These are phyloP conservation scores for Pristiophorus japonicus DNA, from an alignment of 2,113 vertebrate species.

Conservation along the genomic window DNA sequence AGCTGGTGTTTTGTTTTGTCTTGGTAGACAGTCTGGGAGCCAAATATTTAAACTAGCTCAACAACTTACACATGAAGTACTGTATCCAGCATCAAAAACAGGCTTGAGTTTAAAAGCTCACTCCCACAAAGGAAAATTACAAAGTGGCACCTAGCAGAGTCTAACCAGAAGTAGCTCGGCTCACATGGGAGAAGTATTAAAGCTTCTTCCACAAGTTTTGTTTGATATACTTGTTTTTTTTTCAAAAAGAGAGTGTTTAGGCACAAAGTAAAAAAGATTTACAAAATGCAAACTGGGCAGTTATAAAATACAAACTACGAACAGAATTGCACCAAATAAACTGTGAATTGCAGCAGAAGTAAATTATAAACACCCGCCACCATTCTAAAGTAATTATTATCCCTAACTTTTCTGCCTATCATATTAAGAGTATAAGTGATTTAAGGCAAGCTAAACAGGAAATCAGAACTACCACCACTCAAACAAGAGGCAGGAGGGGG, in stretches of 20 bases:
- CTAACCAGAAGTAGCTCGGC: neutral
- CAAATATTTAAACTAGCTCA: conserved; percentile 2
- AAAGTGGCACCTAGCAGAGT: neutral
- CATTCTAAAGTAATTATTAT: no score
- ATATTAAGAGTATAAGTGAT: neutral
- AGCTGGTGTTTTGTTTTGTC: neutral
- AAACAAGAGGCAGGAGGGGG: neutral
- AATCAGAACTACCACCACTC: neutral
- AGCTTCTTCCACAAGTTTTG: neutral
- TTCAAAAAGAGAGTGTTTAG: neutral
- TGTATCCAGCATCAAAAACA: neutral
- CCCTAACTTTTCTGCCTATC: no score
- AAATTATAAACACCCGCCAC: no score
- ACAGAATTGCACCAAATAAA: neutral
- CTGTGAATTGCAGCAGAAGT: neutral
- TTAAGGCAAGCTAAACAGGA: neutral
- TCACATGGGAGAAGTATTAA: neutral
- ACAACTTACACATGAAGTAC: neutral
- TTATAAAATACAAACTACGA: neutral
- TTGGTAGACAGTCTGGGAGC: neutral
- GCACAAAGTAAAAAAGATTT: no score
- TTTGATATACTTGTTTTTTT: neutral
- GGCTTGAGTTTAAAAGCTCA: neutral
- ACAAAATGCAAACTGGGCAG: neutral
- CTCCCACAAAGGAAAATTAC: neutral